These are phyloP conservation scores for Toxostoma redivivum DNA, from an alignment of 2,113 vertebrate species.

Conservation along the genomic window DNA sequence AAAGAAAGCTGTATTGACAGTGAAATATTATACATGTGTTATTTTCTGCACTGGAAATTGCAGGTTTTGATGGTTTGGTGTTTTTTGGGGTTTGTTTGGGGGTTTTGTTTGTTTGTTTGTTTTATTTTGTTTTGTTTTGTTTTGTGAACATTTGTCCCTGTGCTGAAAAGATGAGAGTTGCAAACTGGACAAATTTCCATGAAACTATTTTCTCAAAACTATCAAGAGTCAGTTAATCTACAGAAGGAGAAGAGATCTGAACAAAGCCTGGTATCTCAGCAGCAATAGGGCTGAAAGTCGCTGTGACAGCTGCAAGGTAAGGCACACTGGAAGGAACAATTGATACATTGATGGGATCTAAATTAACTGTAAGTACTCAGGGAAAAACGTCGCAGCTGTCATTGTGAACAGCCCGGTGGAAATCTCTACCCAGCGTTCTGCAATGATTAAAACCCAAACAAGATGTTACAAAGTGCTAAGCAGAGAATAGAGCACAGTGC, in stretches of 20 bases:
- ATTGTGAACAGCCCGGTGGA: slow-evolving; percentile 5
- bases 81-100: background rate
- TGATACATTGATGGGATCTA: slow-evolving; percentile 59
- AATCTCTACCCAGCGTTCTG: background rate
- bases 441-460: slow-evolving; percentile 37
- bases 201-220: background rate
- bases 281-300: slow-evolving; percentile 42
- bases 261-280: slow-evolving; percentile 11
- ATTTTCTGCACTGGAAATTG: background rate
- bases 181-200: background rate
- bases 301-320: slow-evolving; percentile 43
- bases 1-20: background rate
- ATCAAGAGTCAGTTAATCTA: background rate
- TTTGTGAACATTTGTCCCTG: background rate
- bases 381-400: background rate
- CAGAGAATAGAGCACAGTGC: background rate
- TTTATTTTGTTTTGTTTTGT: background rate
- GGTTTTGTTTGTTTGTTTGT: background rate
- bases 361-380: slow-evolving; percentile 55
- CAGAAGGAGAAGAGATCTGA: slow-evolving; percentile 18
- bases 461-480: background rate
- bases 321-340: slow-evolving; percentile 31
- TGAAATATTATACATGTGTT: background rate
- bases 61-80: background rate
- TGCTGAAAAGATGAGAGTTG: background rate